phyloP scores from a whole-genome alignment of 1,140 invertebrate genomes.

The Zaprionus camerounensis region DNA sequence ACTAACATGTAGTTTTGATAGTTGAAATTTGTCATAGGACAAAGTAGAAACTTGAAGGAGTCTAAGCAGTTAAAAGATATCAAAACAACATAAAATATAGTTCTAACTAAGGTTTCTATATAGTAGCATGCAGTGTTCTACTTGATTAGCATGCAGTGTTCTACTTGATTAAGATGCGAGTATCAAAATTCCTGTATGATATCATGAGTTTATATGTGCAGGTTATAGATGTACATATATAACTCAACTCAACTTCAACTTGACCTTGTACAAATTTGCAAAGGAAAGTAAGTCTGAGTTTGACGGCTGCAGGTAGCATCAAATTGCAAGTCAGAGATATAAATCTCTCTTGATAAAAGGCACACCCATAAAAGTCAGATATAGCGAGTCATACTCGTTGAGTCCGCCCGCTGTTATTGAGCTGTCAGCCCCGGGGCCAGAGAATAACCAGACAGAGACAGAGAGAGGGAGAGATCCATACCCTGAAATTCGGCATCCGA shows the following conservation, averaged over 20 bases:
- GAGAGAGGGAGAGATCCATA: not conserved
- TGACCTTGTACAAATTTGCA: not conserved
- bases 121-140: too few relatives aligned
- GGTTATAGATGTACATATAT: too few relatives aligned
- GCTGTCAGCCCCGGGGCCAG: constrained; percentile 26
- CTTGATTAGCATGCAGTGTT: too few relatives aligned
- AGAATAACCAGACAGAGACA: constrained; percentile 3
- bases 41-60: not conserved
- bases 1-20: not conserved
- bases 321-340: constrained; percentile 10
- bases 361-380: constrained; percentile 29
- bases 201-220: not conserved
- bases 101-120: not conserved
- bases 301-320: not conserved
- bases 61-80: too few relatives aligned
- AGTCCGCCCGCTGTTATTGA: constrained; percentile 11
- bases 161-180: too few relatives aligned
- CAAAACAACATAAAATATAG: not conserved
- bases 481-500: constrained; percentile 17
- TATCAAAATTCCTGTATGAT: not conserved
- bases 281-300: constrained; percentile 7
- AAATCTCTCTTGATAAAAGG: not conserved
- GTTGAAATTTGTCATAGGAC: too few relatives aligned
- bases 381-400: constrained; percentile 21
- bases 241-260: not conserved